A percentile compares a stretch with the other conserved stretches of the same genome.
phyloP scores from a whole-genome alignment of 2,797 vertebrate genomes.

The Syndactyla subalaris region DNA sequence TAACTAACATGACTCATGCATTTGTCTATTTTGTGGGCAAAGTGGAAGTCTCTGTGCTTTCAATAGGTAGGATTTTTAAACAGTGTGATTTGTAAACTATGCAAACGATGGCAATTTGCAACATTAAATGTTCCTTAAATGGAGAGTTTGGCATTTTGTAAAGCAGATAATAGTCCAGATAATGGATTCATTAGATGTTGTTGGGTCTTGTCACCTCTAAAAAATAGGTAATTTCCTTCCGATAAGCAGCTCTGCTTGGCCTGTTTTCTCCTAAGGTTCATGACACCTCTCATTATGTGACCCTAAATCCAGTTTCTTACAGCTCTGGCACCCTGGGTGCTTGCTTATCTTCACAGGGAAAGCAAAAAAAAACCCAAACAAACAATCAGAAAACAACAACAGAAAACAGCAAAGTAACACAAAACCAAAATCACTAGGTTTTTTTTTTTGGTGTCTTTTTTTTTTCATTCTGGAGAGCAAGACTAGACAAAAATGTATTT shows the following conservation, averaged over 20 bases:
- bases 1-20: neutral
- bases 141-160: neutral
- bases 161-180: slow-evolving; percentile 1
- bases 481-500: neutral
- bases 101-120: neutral
- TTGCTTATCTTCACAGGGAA: neutral
- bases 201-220: neutral
- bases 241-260: neutral
- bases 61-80: neutral
- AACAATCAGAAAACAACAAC: neutral
- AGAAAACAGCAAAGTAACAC: fast-evolving
- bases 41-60: neutral
- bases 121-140: slow-evolving; percentile 13
- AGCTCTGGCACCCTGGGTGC: neutral
- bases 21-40: neutral
- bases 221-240: neutral
- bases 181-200: neutral
- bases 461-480: neutral
- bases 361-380: neutral
- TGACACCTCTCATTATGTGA: neutral
- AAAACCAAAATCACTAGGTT: fast-evolving
- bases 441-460: neutral
- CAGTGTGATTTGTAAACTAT: neutral
- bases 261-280: neutral
- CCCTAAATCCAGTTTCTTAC: neutral